Evolutionary conservation across 1,140 invertebrate species (phyloP), one percentile per base, ranked within the genome.

Genomic region (Drosophila baimaii): DNA sequence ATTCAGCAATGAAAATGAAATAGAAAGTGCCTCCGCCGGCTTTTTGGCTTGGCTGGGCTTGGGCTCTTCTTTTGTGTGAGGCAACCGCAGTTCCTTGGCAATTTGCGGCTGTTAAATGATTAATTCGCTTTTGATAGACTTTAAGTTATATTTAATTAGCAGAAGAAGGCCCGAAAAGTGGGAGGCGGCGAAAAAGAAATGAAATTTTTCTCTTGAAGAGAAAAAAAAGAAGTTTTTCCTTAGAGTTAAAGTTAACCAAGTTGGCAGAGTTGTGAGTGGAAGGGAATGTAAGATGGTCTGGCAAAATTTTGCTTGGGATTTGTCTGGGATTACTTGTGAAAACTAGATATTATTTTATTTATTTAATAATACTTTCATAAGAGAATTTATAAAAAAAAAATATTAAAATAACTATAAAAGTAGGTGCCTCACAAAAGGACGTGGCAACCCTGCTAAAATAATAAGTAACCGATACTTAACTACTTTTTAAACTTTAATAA

Each of bases 81-180:
- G 33, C 58, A 66, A 62, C 64, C 63, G 33, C 68, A 56, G 39
- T 46, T 46, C 61, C 65, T 33, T 33, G 23, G 52, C 47, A 80
- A 77, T 81, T 81, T 79, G 80, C 35, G 61, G 61, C 62, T 43
- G 55, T 84, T 84, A 64, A 71, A 79, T 85, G 82, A 86, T 86
- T 85, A 78, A 85, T 85, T 86, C 79, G 27, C 64, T 71, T 81
- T 78, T 85, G 62, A 85, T 85, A 86, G 81, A 85, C 79, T 86
- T 86, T 85, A 85, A 85, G 78, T 70, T 82, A 61, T 54, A 86
- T 88, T 86, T 71, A 81, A 85, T 86, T 75, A 86, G 61, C 41
- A 43, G 5, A n/a, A 37, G 31, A n/a, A n/a, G 29, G 17, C 49
- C 25, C 17, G 31, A 59, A 12, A 21, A 15, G 0, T 29, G 27